These are phyloP conservation scores for Lochmaea crataegi DNA, from an alignment of 2,888 invertebrate genomes.

Conservation along the genomic window DNA sequence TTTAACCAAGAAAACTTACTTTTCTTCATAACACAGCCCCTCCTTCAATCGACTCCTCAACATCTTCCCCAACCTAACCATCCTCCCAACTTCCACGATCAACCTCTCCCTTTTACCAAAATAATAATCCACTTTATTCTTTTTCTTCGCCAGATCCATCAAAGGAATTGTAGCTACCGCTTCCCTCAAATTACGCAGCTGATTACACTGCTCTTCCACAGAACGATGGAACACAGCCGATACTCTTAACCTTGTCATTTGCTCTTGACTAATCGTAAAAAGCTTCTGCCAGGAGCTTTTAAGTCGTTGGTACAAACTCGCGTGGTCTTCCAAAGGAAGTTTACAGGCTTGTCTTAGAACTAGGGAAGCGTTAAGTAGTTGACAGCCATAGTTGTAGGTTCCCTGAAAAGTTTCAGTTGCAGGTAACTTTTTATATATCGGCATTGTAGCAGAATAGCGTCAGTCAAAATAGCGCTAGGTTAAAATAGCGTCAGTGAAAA, in stretches of 20 bases:
- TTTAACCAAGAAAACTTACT: constrained; percentile 47
- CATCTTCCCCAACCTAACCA: constrained; percentile 77
- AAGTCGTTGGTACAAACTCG: constrained; percentile 69
- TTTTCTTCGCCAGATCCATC: constrained; percentile 65
- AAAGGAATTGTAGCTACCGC: constrained; percentile 67
- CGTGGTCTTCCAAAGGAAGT: constrained; percentile 70
- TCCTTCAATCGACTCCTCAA: constrained; percentile 75
- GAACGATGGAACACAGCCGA: constrained; percentile 80
- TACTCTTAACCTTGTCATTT: constrained; percentile 79
- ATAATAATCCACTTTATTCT: constrained; percentile 67
- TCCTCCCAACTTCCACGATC: constrained; percentile 77
- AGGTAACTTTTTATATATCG: too few species aligned
- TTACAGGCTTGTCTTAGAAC: constrained; percentile 79
- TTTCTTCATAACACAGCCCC: constrained; percentile 60
- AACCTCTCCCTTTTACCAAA: constrained; percentile 73
- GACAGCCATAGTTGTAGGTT: constrained; percentile 84
- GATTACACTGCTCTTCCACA: constrained; percentile 73
- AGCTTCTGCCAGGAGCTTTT: constrained; percentile 77
- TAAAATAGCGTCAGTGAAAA: too few species aligned
- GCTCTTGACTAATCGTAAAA: constrained; percentile 78
- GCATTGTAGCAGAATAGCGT: too few species aligned
- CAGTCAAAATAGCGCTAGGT: too few species aligned
- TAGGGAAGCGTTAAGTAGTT: constrained; percentile 79
- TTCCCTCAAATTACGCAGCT: constrained; percentile 71
- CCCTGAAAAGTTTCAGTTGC: constrained; percentile 67